Conservation (phyloP, 2,888 invertebrate species). For the Drosophila glabriapex region DNA sequence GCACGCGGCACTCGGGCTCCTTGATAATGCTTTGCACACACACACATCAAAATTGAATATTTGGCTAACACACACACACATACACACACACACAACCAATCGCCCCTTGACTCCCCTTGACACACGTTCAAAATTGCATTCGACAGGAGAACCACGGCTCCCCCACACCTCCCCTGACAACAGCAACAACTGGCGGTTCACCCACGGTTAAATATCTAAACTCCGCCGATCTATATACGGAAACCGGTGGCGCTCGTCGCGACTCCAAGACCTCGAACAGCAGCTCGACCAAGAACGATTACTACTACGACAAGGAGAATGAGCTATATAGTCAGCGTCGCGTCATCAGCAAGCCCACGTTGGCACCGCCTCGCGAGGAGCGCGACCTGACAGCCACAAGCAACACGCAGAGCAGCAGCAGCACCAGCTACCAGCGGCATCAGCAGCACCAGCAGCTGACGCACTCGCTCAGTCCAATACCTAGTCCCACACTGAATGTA, state of each 20-base stretch:
- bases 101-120: conserved; percentile 34
- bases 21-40: conserved; percentile 51
- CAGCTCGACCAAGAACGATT: conserved; percentile 82
- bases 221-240: conserved; percentile 83
- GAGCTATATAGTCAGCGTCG: conserved; percentile 82
- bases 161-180: conserved; percentile 71
- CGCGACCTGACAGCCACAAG: conserved; percentile 68
- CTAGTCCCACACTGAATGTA: conserved; percentile 86
- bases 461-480: conserved; percentile 82
- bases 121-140: conserved; percentile 67
- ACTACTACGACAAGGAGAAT: conserved; percentile 85
- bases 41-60: conserved; percentile 59
- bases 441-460: conserved; percentile 64
- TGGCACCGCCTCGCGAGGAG: conserved; percentile 83
- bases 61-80: conserved; percentile 56
- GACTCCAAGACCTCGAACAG: conserved; percentile 80
- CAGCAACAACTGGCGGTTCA: conserved; percentile 68
- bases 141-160: conserved; percentile 80
- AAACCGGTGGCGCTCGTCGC: conserved; percentile 75
- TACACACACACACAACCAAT: conserved; percentile 27
- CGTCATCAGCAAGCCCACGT: conserved; percentile 77
- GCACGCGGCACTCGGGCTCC: conserved; percentile 51
- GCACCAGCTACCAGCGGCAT: conserved; percentile 34
- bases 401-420: conserved; percentile 53
- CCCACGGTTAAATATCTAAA: conserved; percentile 82